Percentiles rank a stretch among this genome's conserved stretches.
Conservation (phyloP, 2,797 vertebrate species). For the Gymnopithys bicolor region DNA sequence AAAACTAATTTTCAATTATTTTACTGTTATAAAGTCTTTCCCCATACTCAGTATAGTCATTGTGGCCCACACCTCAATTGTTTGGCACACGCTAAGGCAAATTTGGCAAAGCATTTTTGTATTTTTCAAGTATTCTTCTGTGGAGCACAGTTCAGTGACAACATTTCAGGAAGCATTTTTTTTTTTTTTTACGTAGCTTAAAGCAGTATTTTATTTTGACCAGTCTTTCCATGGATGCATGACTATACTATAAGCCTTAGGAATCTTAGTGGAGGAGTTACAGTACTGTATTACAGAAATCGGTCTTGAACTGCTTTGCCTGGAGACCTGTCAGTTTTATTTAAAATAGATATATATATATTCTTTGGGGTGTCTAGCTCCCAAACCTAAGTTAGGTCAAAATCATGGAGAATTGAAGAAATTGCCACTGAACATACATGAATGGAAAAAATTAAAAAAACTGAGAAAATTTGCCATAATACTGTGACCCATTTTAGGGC, state of each 20-base stretch:
- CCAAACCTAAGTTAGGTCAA: not conserved
- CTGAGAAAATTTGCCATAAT: not conserved
- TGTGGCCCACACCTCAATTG: not conserved
- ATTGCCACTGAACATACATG: not conserved
- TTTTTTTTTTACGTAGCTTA: slow-evolving; percentile 4
- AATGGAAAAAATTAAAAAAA: not conserved
- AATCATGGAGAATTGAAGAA: not conserved
- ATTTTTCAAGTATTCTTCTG: not conserved
- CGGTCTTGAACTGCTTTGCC: slow-evolving; percentile 25
- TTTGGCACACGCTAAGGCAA: not conserved
- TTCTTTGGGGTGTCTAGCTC: not conserved
- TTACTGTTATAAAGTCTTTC: not conserved
- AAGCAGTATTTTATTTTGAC: slow-evolving; percentile 31
- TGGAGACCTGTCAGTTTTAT: slow-evolving; percentile 29
- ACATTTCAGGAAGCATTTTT: not conserved
- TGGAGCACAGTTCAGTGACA: not conserved
- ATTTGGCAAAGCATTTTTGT: not conserved
- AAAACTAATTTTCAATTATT: not conserved
- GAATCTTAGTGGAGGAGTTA: slow-evolving; percentile 1
- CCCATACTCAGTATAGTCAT: too few relatives aligned
- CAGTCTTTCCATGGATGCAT: not conserved
- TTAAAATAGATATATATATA: not conserved
- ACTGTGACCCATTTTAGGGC: not conserved
- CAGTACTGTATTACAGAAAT: slow-evolving; percentile 7
- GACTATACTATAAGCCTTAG: not conserved